Evolutionary conservation across 1,140 invertebrate species (phyloP).

Genomic region (Drosophila eugracilis): DNA sequence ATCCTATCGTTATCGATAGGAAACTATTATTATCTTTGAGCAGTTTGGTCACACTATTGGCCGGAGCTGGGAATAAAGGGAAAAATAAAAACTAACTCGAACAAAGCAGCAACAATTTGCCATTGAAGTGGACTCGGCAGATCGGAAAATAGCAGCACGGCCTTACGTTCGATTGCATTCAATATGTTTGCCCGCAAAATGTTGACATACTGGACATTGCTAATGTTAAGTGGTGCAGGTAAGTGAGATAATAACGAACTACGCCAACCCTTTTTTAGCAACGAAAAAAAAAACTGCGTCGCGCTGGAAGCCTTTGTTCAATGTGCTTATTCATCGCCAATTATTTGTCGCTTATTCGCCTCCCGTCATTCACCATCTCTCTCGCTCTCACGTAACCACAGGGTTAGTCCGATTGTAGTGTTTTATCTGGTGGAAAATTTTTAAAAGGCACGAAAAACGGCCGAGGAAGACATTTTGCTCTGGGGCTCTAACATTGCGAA

Average conservation of each 20-base stretch:
- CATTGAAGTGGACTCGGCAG: slow-evolving; percentile 2
- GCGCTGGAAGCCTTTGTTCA: slow-evolving; percentile 64
- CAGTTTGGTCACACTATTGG: not conserved
- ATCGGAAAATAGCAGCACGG: slow-evolving; percentile 7
- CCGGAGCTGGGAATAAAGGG: not conserved
- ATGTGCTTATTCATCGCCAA: slow-evolving; percentile 69
- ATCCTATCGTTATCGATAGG: not conserved
- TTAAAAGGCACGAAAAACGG: not conserved
- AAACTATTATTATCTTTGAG: too few relatives aligned
- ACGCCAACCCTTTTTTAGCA: not conserved
- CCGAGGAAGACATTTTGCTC: not conserved
- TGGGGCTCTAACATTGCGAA: slow-evolving; percentile 22
- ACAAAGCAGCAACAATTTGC: slow-evolving; percentile 9
- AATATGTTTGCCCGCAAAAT: slow-evolving; percentile 63
- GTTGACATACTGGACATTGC: slow-evolving; percentile 51
- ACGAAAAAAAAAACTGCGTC: slow-evolving; percentile 24
- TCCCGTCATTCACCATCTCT: slow-evolving; percentile 34
- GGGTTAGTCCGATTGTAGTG: slow-evolving; percentile 7
- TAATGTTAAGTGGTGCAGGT: slow-evolving; percentile 62
- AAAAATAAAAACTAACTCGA: slow-evolving; percentile 12
- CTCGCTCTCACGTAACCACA: slow-evolving; percentile 62
- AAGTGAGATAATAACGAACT: slow-evolving; percentile 33
- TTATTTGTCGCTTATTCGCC: slow-evolving; percentile 52
- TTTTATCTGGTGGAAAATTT: slow-evolving; percentile 18
- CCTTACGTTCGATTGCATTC: slow-evolving; percentile 2